Evolutionary conservation across 37 sponge, comb jelly and placozoan species (phyloP).

Genomic region (Axinella damicornis): DNA sequence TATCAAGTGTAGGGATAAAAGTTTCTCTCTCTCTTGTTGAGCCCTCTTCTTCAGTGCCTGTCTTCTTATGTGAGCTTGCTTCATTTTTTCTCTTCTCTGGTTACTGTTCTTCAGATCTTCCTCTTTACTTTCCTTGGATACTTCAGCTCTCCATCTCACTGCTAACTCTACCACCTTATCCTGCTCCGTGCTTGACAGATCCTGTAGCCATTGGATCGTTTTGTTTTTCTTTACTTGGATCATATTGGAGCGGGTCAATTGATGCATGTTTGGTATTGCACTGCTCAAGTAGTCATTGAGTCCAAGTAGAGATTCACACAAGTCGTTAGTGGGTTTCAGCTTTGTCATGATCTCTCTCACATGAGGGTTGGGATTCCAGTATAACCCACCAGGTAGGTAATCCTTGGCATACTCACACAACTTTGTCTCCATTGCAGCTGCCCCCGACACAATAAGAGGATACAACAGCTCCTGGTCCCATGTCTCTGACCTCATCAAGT

Average conservation of each 20-base stretch:
- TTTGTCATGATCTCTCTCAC: slow-evolving; percentile 2
- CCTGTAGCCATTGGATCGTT: slow-evolving; percentile 24
- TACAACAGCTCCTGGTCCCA: neutral
- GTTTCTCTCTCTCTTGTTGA: too few species aligned
- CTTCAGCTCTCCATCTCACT: too few species aligned
- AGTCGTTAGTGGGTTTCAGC: slow-evolving; percentile 43
- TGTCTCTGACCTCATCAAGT: too few species aligned
- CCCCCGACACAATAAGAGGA: slow-evolving; percentile 14
- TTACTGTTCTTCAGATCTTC: too few species aligned
- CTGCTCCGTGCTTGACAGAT: too few species aligned
- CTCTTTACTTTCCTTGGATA: too few species aligned
- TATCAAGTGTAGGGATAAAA: too few species aligned
- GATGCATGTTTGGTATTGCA: neutral
- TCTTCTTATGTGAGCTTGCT: too few species aligned
- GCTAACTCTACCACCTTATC: too few species aligned
- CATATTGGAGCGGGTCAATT: slow-evolving; percentile 21
- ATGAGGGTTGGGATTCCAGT: slow-evolving; percentile 38
- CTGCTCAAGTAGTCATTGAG: slow-evolving; percentile 26
- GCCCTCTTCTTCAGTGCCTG: too few species aligned
- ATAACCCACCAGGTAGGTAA: slow-evolving; percentile 45
- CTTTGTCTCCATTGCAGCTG: slow-evolving; percentile 21
- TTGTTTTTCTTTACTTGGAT: slow-evolving; percentile 26
- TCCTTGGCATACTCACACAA: slow-evolving; percentile 14
- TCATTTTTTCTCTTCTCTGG: too few species aligned
- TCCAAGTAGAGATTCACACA: slow-evolving; percentile 44